phyloP scores from a whole-genome alignment of 2,888 invertebrate genomes.

The Strigamia crassipes region DNA sequence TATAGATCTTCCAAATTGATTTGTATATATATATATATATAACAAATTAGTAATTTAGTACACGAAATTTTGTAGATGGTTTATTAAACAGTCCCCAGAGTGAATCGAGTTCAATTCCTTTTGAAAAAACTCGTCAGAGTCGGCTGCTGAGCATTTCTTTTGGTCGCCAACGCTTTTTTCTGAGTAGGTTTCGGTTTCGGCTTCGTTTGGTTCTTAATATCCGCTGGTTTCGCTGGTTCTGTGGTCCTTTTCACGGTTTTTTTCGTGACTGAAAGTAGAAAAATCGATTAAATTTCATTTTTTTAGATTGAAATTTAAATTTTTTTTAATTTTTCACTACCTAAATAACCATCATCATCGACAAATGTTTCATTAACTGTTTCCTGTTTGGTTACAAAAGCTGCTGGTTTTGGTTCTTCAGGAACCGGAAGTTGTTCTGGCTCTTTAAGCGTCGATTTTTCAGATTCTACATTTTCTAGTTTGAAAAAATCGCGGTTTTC shows the following conservation, averaged over 20 bases:
- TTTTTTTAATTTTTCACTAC: not conserved
- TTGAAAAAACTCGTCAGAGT: not conserved
- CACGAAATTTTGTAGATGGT: not conserved
- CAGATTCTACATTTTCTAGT: not conserved
- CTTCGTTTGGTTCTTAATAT: not conserved
- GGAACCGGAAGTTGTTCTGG: not conserved
- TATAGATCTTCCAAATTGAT: not conserved
- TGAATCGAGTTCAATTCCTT: not conserved
- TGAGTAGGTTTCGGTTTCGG: not conserved
- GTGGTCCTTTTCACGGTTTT: not conserved
- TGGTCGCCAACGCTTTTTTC: not conserved
- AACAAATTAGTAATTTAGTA: not conserved
- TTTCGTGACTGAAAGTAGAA: not conserved
- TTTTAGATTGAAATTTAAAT: not conserved
- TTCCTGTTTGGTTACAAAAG: slow-evolving; percentile 1
- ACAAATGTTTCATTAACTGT: slow-evolving; percentile 3
- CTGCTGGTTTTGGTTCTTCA: not conserved
- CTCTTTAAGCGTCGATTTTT: not conserved
- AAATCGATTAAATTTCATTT: too few relatives aligned
- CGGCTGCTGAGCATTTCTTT: not conserved
- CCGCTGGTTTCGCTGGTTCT: not conserved
- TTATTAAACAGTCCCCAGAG: slow-evolving; percentile 22
- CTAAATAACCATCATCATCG: slow-evolving; percentile 19
- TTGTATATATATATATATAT: slow-evolving; percentile 37
- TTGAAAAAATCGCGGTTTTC: not conserved